Evolutionary conservation across 2,888 invertebrate genomes (phyloP).

Genomic region (Ectemnius lituratus): DNA sequence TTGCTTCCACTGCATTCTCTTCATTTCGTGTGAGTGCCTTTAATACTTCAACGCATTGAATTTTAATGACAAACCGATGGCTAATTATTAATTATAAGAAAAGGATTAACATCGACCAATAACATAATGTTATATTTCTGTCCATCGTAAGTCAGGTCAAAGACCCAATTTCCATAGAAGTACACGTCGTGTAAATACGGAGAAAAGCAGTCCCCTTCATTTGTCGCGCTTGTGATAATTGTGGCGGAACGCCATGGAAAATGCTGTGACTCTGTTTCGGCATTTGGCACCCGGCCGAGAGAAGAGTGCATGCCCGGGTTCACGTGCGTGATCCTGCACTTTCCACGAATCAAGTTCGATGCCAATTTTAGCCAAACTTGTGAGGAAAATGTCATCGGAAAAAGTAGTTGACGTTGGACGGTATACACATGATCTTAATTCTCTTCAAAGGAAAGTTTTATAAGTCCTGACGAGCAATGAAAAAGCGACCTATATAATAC

Average conservation of each 20-base stretch:
- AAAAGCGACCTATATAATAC: slow-evolving; percentile 8
- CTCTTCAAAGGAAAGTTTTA: slow-evolving; percentile 6
- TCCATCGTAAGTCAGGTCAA: too few relatives aligned
- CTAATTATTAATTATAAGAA: too few relatives aligned
- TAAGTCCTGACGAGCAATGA: background rate
- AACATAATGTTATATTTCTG: too few relatives aligned
- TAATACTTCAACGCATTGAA: too few relatives aligned
- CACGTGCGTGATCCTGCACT: slow-evolving; percentile 56
- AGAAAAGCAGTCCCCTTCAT: slow-evolving; percentile 38
- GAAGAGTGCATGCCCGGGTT: slow-evolving; percentile 40
- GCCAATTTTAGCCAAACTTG: slow-evolving; percentile 37
- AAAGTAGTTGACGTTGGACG: too few relatives aligned
- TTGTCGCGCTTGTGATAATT: slow-evolving; percentile 52
- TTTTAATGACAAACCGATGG: too few relatives aligned
- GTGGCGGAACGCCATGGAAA: slow-evolving; percentile 45
- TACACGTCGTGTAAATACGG: too few relatives aligned
- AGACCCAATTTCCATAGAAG: too few relatives aligned
- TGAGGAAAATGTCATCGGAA: background rate
- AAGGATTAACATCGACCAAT: too few relatives aligned
- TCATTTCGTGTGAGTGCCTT: too few relatives aligned
- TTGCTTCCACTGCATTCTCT: too few relatives aligned
- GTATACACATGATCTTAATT: too few relatives aligned
- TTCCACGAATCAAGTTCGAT: slow-evolving; percentile 55
- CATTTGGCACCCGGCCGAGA: slow-evolving; percentile 50
- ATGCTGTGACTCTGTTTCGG: slow-evolving; percentile 44